Conservation (phyloP, 2,113 vertebrate genomes). For the Hippopotamus amphibius region DNA sequence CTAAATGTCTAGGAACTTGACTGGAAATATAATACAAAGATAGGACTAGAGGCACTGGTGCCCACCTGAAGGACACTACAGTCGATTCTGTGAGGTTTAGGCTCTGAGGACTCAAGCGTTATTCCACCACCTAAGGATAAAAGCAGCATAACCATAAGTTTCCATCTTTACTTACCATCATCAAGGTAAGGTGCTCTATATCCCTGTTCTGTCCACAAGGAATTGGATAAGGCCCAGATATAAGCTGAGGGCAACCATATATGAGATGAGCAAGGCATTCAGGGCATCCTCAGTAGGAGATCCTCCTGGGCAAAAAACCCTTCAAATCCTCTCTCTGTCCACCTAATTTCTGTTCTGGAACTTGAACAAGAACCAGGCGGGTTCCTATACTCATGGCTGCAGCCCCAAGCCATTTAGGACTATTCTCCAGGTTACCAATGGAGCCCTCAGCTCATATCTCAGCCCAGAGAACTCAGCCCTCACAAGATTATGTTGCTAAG, state of each 20-base stretch:
- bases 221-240: neutral
- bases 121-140: neutral
- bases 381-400: neutral
- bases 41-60: neutral
- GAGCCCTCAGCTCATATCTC: conserved; percentile 28
- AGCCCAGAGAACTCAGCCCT: conserved; percentile 30
- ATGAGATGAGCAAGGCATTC: conserved; percentile 18
- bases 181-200: neutral
- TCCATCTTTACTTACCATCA: neutral
- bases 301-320: neutral
- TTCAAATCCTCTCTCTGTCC: neutral
- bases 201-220: neutral
- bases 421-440: neutral
- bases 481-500: conserved; percentile 41
- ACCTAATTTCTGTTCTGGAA: conserved; percentile 35
- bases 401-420: neutral
- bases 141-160: neutral
- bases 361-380: neutral
- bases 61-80: neutral
- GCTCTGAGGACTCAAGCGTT: neutral
- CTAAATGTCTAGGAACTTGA: neutral
- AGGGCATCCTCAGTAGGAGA: neutral
- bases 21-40: neutral
- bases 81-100: neutral
- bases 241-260: neutral